Percentiles rank a stretch among this genome's conserved stretches.
Conservation (phyloP, 2,113 vertebrate species). For the Ictalurus furcatus region DNA sequence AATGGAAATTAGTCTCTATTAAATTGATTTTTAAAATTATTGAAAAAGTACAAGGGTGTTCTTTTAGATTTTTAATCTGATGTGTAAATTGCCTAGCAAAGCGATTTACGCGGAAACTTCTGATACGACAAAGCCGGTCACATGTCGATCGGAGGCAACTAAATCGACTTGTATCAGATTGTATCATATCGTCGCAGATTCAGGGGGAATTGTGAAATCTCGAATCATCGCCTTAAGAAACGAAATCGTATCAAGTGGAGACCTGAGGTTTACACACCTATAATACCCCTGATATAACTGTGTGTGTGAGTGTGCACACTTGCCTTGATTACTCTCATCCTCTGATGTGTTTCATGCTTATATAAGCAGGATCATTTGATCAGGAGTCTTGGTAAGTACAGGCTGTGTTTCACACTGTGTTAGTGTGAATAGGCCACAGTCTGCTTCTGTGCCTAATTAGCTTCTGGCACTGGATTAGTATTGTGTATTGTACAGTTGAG, state of each 20-base stretch:
- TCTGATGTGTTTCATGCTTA: background rate
- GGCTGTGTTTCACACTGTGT: slow-evolving; percentile 24
- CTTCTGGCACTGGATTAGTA: background rate
- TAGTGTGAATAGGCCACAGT: slow-evolving; percentile 14
- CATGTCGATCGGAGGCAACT: too few species aligned
- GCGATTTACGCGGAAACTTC: too few species aligned
- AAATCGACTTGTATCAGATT: background rate
- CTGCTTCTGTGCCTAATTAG: slow-evolving; percentile 20
- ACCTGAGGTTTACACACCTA: background rate
- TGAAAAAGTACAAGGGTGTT: too few species aligned
- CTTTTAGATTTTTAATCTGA: too few species aligned
- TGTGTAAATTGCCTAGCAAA: too few species aligned
- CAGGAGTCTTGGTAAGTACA: slow-evolving; percentile 12
- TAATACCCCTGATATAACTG: background rate
- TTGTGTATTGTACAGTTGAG: slow-evolving; percentile 13
- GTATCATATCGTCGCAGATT: background rate
- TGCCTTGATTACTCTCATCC: background rate
- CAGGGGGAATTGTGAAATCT: background rate
- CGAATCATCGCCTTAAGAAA: background rate
- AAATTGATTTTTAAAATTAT: too few species aligned
- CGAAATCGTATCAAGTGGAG: background rate
- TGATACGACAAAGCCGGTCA: too few species aligned
- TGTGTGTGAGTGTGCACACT: background rate
- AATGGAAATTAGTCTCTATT: too few species aligned
- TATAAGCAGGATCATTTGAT: slow-evolving; percentile 9